Percentiles rank a stretch among this genome's conserved stretches.
phyloP scores from a whole-genome alignment of 2,113 vertebrate species.

The Notarius quadriscutis region DNA sequence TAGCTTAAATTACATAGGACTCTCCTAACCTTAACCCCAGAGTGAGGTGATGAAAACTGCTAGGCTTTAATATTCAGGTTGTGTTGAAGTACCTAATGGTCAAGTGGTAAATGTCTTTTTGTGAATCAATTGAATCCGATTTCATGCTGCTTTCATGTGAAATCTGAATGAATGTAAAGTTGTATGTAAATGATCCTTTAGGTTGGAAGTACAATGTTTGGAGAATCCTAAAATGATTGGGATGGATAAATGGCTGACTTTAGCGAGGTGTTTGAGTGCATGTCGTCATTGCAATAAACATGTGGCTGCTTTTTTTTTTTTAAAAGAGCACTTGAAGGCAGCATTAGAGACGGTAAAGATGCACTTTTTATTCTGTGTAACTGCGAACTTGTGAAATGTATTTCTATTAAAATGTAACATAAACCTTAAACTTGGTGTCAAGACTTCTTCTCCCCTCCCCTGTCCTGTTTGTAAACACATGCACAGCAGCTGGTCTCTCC shows the following conservation, averaged over 20 bases:
- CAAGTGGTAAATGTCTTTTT: too few relatives aligned
- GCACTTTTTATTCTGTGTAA: not conserved
- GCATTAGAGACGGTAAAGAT: not conserved
- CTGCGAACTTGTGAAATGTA: not conserved
- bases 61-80: not conserved
- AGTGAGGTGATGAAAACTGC: not conserved
- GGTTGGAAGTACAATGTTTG: not conserved
- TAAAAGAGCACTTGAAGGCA: not conserved
- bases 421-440: not conserved
- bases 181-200: not conserved
- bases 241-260: not conserved
- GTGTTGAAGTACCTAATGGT: too few relatives aligned
- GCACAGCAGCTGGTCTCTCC: conserved; percentile 26
- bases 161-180: not conserved
- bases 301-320: not conserved
- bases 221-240: not conserved
- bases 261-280: not conserved
- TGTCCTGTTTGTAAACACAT: too few relatives aligned
- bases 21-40: not conserved
- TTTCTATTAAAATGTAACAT: not conserved
- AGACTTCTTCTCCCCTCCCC: not conserved
- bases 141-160: not conserved
- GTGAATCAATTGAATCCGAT: not conserved
- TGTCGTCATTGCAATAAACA: not conserved
- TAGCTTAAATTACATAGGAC: not conserved